These are phyloP conservation scores for Coenonympha arcania DNA, from an alignment of 2,888 invertebrate species.

Conservation along the genomic window DNA sequence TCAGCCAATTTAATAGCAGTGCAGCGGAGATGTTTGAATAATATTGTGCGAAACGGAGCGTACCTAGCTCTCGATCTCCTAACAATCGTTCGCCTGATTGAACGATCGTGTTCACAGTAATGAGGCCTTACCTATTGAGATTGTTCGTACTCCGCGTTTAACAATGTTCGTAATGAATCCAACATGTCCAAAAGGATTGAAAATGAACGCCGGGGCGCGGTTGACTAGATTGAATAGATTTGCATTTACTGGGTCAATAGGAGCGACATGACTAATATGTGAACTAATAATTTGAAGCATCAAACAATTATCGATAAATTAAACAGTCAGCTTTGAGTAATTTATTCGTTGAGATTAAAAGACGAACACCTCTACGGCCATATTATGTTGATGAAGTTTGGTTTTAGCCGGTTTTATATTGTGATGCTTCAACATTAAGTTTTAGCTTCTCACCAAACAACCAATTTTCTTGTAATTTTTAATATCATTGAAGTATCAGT, in stretches of 20 bases:
- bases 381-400: too few relatives aligned
- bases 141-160: conserved; percentile 42
- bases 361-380: too few relatives aligned
- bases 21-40: conserved; percentile 33
- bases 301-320: too few relatives aligned
- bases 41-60: conserved; percentile 55
- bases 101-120: conserved; percentile 54
- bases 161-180: conserved; percentile 34
- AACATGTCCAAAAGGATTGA: conserved; percentile 38
- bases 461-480: too few relatives aligned
- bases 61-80: conserved; percentile 54
- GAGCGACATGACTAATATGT: conserved; percentile 8
- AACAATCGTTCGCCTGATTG: conserved; percentile 56
- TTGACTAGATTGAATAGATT: conserved; percentile 30
- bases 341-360: too few relatives aligned
- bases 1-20: conserved; percentile 31
- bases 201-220: conserved; percentile 33
- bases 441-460: too few relatives aligned
- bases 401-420: too few relatives aligned
- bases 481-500: too few relatives aligned
- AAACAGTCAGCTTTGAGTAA: too few relatives aligned
- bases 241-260: conserved; percentile 17
- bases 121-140: conserved; percentile 45
- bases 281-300: too few relatives aligned
- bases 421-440: too few relatives aligned